Evolutionary conservation across 2,113 vertebrate species (phyloP).

Genomic region (Erythrocercus mccallii): DNA sequence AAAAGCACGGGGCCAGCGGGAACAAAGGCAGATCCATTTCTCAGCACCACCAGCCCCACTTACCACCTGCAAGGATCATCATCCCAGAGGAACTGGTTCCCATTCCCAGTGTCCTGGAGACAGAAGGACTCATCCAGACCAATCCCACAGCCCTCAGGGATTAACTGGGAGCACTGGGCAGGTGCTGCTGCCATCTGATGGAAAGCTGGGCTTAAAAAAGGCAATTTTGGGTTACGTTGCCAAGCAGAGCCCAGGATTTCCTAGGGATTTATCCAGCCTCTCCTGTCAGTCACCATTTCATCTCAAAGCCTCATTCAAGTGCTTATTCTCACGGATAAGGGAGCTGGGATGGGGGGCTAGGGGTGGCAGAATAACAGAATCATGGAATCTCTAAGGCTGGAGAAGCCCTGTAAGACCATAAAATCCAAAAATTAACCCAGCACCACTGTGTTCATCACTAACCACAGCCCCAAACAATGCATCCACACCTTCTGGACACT

Average conservation of each 20-base stretch:
- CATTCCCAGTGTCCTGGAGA: background rate
- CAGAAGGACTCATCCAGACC: too few species aligned
- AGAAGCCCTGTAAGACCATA: background rate
- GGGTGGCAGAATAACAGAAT: background rate
- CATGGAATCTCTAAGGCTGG: background rate
- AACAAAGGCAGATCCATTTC: background rate
- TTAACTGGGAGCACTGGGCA: background rate
- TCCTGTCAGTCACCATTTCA: background rate
- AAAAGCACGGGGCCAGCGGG: background rate
- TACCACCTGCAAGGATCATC: accelerated
- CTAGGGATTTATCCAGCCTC: background rate
- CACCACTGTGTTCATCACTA: background rate
- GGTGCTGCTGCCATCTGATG: background rate
- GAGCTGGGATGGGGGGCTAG: accelerated
- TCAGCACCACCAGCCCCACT: background rate
- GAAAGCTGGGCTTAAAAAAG: background rate
- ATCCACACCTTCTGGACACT: background rate
- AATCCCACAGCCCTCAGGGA: background rate
- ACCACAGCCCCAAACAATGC: background rate
- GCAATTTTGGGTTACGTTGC: background rate
- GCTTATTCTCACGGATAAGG: background rate
- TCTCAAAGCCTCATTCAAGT: background rate
- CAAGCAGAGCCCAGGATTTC: background rate
- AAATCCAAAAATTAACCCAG: background rate
- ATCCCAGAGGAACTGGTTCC: background rate